Conservation (phyloP, 2,113 vertebrate species). For the Sphyrna mokarran region DNA sequence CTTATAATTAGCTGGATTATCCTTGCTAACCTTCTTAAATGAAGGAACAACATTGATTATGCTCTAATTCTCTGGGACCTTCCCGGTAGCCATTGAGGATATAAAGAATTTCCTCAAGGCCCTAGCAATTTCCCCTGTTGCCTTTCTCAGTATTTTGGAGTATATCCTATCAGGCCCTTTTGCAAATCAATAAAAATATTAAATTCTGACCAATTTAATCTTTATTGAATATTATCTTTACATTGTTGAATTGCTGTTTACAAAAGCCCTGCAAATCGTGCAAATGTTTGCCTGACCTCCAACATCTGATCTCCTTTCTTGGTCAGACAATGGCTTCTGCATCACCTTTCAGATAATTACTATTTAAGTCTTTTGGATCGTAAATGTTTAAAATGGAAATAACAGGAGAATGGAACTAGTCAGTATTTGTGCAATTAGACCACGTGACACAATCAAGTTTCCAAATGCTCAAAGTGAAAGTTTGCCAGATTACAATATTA, state of each 20-base stretch:
- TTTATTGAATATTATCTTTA: neutral
- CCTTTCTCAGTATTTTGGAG: too few relatives aligned
- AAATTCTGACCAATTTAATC: neutral
- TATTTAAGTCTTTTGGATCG: neutral
- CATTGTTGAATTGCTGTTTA: neutral
- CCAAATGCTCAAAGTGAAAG: neutral
- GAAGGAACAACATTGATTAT: too few relatives aligned
- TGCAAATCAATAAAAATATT: neutral
- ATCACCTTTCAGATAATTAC: neutral
- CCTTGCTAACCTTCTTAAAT: too few relatives aligned
- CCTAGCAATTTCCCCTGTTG: too few relatives aligned
- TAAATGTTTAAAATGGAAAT: neutral
- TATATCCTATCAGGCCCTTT: too few relatives aligned
- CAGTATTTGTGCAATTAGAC: neutral
- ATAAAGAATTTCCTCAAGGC: too few relatives aligned
- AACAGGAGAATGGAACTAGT: neutral
- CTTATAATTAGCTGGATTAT: too few relatives aligned
- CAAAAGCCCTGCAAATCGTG: neutral
- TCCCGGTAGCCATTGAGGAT: too few relatives aligned
- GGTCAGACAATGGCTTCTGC: neutral
- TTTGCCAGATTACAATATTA: neutral
- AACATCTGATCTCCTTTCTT: neutral
- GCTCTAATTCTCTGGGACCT: too few relatives aligned
- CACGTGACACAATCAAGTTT: neutral
- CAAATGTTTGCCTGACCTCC: neutral